These are phyloP conservation scores for Otus sunia DNA, from an alignment of 2,113 vertebrate genomes.

Conservation along the genomic window DNA sequence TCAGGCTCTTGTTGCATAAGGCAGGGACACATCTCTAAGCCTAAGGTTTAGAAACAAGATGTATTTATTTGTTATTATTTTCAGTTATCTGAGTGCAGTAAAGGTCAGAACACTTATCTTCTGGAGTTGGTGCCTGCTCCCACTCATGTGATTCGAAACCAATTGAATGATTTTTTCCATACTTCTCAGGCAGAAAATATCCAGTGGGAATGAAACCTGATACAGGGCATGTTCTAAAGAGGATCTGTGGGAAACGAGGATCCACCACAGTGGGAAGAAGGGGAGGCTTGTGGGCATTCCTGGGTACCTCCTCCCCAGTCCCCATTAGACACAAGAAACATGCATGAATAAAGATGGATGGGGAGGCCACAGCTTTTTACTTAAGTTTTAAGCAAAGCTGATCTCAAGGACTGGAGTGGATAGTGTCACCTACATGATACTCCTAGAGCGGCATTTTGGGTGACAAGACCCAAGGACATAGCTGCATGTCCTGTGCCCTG, in stretches of 20 bases:
- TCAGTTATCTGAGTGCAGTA: not conserved
- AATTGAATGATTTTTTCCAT: slow-evolving; percentile 45
- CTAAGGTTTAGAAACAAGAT: slow-evolving; percentile 32
- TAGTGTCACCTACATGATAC: not conserved
- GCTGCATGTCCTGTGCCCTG: not conserved
- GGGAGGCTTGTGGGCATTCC: not conserved
- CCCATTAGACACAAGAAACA: not conserved
- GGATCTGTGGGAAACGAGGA: slow-evolving; percentile 39
- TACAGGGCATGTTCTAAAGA: slow-evolving; percentile 26
- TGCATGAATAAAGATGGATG: slow-evolving; percentile 1
- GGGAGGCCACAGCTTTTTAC: not conserved
- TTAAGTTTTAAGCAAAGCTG: not conserved
- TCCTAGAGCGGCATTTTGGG: not conserved
- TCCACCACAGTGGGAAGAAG: not conserved
- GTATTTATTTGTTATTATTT: slow-evolving; percentile 58
- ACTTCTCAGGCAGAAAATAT: slow-evolving; percentile 50
- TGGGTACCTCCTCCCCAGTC: slow-evolving; percentile 32
- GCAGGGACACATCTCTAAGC: not conserved
- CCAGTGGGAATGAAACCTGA: slow-evolving; percentile 37
- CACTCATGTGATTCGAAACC: slow-evolving; percentile 52
- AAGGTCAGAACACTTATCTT: slow-evolving; percentile 63
- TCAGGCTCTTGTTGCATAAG: not conserved
- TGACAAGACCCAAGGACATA: slow-evolving; percentile 26
- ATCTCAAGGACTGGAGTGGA: not conserved
- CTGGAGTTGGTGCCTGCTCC: slow-evolving; percentile 36